Conservation (phyloP, 1,140 invertebrate genomes). For the Plectrocnemia conspersa region DNA sequence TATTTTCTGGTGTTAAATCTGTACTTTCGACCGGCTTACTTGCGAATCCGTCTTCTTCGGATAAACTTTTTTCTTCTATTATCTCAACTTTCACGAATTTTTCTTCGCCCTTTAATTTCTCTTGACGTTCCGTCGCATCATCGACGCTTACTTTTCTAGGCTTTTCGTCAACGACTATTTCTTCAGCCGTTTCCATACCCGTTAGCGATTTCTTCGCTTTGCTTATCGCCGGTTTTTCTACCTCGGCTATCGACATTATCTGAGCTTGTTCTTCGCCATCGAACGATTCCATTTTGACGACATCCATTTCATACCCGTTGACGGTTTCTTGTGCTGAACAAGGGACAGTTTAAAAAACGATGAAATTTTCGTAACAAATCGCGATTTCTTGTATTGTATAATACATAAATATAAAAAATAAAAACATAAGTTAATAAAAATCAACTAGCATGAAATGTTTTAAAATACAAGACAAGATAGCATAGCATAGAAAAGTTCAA, state of each 20-base stretch:
- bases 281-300: conserved; percentile 40
- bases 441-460: conserved; percentile 18
- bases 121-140: conserved; percentile 35
- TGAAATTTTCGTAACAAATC: conserved; percentile 9
- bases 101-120: conserved; percentile 24
- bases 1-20: conserved; percentile 36
- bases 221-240: conserved; percentile 30
- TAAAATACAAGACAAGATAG: conserved; percentile 11
- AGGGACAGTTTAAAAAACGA: conserved; percentile 33
- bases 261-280: conserved; percentile 38
- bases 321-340: conserved; percentile 51
- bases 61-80: conserved; percentile 26
- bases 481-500: conserved; percentile 20
- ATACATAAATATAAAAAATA: conserved; percentile 6
- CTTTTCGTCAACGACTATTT: conserved; percentile 42
- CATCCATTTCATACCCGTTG: conserved; percentile 47
- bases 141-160: conserved; percentile 50
- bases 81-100: conserved; percentile 27
- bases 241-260: conserved; percentile 36
- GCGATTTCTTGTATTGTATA: conserved; percentile 10
- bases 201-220: conserved; percentile 38
- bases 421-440: conserved; percentile 17
- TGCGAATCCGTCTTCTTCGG: conserved; percentile 33
- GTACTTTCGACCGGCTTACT: conserved; percentile 39
- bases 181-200: conserved; percentile 43